Base-by-base conservation (phyloP, 2,797 vertebrate genomes). In the Gymnocypris eckloni region DNA sequence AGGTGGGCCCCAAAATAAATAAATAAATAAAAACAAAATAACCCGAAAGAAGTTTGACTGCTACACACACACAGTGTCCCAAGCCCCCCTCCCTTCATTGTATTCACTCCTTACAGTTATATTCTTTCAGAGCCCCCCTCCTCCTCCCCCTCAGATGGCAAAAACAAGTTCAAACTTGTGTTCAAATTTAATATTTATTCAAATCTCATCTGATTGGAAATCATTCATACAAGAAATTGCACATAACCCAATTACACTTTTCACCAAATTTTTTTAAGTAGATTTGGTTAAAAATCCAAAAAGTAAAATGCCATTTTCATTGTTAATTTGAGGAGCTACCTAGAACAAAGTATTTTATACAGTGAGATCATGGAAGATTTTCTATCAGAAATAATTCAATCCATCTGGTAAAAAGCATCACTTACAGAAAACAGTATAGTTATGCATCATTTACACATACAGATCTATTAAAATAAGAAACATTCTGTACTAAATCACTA, bases 231-330 rank as follows among this genome's bases (percentile, higher is more conserved):
- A 86, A 45, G 3, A 83, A 77, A 84, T 22, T 84, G 67, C 28
- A 84, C 75, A 67, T 6, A 33, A 37, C 61, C 72, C 45, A 10
- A 76, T 37, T 37, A 59, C 8, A 89, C 78, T 89, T 72, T 64
- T 77, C 5, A 84, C 50, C 59, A 70, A 84, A 67, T 89, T 83
- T 90, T 92, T 93, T 92, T 92, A 79, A 89, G 89, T 88, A 91
- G 79, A 59, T 43, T 79, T 79, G 67, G 78, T 89, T 89, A 87
- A 92, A 92, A 91, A 82, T 92, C 86, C 82, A 90, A 91, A 91
- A 81, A 75, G 71, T 90, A 90, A 90, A 45, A 69, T 90, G n/a
- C 28, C 6, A 41, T 83, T 59, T 84, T 93, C 90, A 93, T 91
- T 70, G 73, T 91, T 90, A 92, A 67, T 75, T 33, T 81, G 37